Evolutionary conservation across 1,140 invertebrate species (phyloP), one percentile per base, ranked within the genome.

Genomic region (Ectropis grisescens): DNA sequence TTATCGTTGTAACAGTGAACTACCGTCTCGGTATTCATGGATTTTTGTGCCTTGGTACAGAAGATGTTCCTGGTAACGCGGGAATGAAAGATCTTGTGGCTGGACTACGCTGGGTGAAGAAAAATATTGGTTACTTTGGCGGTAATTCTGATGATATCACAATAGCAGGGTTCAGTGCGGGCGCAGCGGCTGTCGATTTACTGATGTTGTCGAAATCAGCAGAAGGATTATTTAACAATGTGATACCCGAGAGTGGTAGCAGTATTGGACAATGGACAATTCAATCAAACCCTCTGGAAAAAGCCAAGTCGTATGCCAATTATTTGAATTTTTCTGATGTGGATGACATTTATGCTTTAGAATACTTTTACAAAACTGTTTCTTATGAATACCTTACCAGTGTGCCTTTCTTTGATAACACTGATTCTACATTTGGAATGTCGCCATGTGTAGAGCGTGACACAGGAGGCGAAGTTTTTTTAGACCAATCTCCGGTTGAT

Each of bases 81-180:
- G 64, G 58, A 3, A 47, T 69, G 47, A 62, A 66, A 41, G 61
- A 65, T 27, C 56, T 58, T 30, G 43, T 69, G 1, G 51, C 59
- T 15, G 26, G 56, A 12, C 31, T 69, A 5, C 37, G 53, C 1
- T 69, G 66, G 66, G 54, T 66, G 7, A 46, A 58, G n/a, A 33
- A 43, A 16, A 68, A 68, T 32, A 66, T 66, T 22, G 47, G 36
- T 4, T 49, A 36, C 29, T 71, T 66, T 24, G 64, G 67, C 11
- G 67, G 67, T 2, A 57, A 71, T 33, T 51, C 64, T 5, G 33
- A 57, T 25, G 55, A 72, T 26, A 45, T 72, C 0, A 67, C 68
- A 0, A 42, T 69, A 13, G 38, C 16, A 11, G 68, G 58, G 2
- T 53, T 36, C 23, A 72, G 68, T 37, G 64, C 61, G 24, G 64